A percentile compares a stretch with the other conserved stretches of the same genome.
These are phyloP conservation scores for Zaprionus capensis DNA, from an alignment of 1,140 invertebrate species.

Conservation along the genomic window DNA sequence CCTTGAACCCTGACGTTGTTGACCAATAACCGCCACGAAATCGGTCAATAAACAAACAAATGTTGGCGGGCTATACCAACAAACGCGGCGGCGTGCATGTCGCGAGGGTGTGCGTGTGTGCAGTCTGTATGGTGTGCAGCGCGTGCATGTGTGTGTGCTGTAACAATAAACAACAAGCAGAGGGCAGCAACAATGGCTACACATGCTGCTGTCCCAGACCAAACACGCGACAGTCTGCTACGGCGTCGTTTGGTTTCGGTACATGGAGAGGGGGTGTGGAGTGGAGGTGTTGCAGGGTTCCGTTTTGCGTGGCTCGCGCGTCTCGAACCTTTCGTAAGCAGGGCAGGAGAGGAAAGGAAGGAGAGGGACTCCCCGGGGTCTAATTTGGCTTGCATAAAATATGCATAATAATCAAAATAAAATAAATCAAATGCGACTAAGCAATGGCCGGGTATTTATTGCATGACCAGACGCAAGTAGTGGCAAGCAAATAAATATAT, in stretches of 20 bases:
- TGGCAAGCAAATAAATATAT: conserved; percentile 12
- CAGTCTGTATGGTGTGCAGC: conserved; percentile 34
- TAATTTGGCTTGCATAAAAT: conserved; percentile 69
- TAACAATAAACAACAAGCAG: conserved; percentile 77
- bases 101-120: not conserved
- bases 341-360: not conserved
- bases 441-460: conserved; percentile 61
- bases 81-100: conserved; percentile 11
- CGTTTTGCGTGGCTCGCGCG: conserved; percentile 9
- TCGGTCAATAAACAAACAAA: conserved; percentile 84
- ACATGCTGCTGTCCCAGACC: conserved; percentile 51
- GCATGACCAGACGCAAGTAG: conserved; percentile 44
- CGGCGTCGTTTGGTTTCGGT: conserved; percentile 1
- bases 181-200: conserved; percentile 44
- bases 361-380: conserved; percentile 41
- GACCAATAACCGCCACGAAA: conserved; percentile 72
- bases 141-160: conserved; percentile 52
- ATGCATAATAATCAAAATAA: conserved; percentile 80
- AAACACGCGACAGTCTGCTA: conserved; percentile 41
- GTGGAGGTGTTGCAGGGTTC: not conserved
- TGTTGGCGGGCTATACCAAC: conserved; percentile 72
- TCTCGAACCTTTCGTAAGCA: conserved; percentile 13
- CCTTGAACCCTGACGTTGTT: conserved; percentile 42
- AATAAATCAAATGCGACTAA: conserved; percentile 75
- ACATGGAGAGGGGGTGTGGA: not conserved